Evolutionary conservation across 2,888 invertebrate genomes (phyloP).

Genomic region (Subacronicta megacephala): DNA sequence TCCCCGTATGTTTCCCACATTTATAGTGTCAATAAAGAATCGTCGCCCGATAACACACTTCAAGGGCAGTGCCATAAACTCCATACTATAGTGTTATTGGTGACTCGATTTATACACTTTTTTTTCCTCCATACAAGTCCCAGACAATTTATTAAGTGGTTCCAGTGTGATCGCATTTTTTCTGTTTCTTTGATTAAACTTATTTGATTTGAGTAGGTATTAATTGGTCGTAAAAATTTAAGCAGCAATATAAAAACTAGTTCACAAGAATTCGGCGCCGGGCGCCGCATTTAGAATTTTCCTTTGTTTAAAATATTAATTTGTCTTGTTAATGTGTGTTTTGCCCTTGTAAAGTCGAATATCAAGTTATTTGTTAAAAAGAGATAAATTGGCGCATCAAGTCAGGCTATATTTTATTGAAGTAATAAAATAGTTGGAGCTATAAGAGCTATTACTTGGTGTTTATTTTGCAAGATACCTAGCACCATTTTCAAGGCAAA

Average conservation of each 20-base stretch:
- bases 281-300: constrained; percentile 28
- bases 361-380: constrained; percentile 49
- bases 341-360: constrained; percentile 42
- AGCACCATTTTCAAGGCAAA: constrained; percentile 44
- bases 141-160: constrained; percentile 84
- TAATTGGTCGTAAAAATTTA: constrained; percentile 70
- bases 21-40: constrained; percentile 84
- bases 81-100: constrained; percentile 86
- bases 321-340: constrained; percentile 37
- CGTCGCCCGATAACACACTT: constrained; percentile 80
- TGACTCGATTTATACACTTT: constrained; percentile 79
- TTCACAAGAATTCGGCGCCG: constrained; percentile 9
- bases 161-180: constrained; percentile 69
- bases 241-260: constrained; percentile 25
- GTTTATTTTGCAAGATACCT: constrained; percentile 23
- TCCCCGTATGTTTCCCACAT: constrained; percentile 74
- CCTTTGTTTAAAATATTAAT: constrained; percentile 34
- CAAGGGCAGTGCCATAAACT: constrained; percentile 85
- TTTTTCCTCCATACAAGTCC: constrained; percentile 69
- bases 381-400: constrained; percentile 44
- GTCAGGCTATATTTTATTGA: constrained; percentile 45
- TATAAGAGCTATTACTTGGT: constrained; percentile 27
- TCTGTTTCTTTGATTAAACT: constrained; percentile 69
- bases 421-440: constrained; percentile 47
- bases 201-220: constrained; percentile 72